Percentiles rank a stretch among this genome's conserved stretches.
Conservation (phyloP, 2,113 vertebrate species). For the Erinaceus europaeus region DNA sequence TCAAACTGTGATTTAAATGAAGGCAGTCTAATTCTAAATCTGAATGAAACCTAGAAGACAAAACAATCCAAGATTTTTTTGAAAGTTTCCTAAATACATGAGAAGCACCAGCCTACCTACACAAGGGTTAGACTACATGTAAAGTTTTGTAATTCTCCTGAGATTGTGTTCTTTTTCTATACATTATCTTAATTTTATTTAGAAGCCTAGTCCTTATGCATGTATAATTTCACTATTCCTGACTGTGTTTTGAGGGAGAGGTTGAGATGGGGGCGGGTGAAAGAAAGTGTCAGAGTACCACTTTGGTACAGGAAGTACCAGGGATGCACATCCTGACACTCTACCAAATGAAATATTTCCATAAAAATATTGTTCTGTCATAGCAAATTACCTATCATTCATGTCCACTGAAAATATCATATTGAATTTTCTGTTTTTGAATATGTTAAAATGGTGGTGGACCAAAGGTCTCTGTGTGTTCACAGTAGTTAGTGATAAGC, state of each 20-base stretch:
- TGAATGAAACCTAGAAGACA: not conserved
- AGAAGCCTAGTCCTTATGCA: no score
- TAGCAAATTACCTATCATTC: not conserved
- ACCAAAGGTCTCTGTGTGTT: not conserved
- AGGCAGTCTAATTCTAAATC: not conserved
- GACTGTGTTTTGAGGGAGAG: no score
- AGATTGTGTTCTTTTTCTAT: not conserved
- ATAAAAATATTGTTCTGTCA: no score
- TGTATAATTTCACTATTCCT: no score
- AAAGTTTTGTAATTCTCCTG: not conserved
- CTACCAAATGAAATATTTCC: no score
- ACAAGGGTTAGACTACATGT: not conserved
- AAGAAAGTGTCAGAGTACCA: no score
- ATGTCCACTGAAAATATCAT: not conserved
- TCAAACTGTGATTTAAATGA: not conserved
- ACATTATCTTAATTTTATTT: not conserved
- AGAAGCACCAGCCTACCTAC: not conserved
- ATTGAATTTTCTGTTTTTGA: not conserved
- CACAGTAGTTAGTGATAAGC: constrained; percentile 8
- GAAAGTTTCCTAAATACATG: not conserved
- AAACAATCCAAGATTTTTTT: not conserved
- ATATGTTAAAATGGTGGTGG: not conserved
- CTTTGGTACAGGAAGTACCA: no score
- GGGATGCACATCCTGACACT: no score
- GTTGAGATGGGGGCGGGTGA: no score